These are phyloP conservation scores for Agriopis aurantiaria DNA, from an alignment of 2,888 invertebrate species.

Conservation along the genomic window DNA sequence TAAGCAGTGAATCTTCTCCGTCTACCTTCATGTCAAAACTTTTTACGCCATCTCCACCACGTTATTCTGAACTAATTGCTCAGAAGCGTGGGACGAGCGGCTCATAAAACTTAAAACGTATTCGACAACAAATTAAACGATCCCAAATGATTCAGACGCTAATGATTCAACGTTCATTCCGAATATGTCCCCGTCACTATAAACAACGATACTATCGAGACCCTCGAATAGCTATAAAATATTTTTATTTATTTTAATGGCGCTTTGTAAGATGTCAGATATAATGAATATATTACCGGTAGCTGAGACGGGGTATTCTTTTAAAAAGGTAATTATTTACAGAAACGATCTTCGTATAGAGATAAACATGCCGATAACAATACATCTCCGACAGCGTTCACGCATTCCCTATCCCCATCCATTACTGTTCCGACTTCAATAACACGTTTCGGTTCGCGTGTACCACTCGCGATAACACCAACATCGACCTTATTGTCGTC, in stretches of 20 bases:
- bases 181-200: constrained; percentile 65
- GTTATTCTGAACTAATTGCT: constrained; percentile 65
- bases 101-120: constrained; percentile 59
- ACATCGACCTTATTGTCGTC: constrained; percentile 61
- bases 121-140: constrained; percentile 68
- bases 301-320: constrained; percentile 76
- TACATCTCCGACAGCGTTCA: constrained; percentile 84
- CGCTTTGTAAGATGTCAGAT: constrained; percentile 82
- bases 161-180: constrained; percentile 58
- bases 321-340: constrained; percentile 85
- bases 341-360: constrained; percentile 80
- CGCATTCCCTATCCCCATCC: constrained; percentile 85
- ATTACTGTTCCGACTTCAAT: constrained; percentile 86
- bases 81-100: constrained; percentile 57
- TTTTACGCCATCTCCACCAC: constrained; percentile 59
- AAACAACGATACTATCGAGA: constrained; percentile 65
- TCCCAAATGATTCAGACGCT: constrained; percentile 63
- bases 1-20: constrained; percentile 54
- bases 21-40: constrained; percentile 46
- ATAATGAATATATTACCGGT: constrained; percentile 85
- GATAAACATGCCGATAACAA: constrained; percentile 85
- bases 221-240: constrained; percentile 68
- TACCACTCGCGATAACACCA: constrained; percentile 48
- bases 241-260: constrained; percentile 79
- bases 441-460: constrained; percentile 74